Evolutionary conservation across 2,113 vertebrate species (phyloP).

Genomic region (Meriones unguiculatus): DNA sequence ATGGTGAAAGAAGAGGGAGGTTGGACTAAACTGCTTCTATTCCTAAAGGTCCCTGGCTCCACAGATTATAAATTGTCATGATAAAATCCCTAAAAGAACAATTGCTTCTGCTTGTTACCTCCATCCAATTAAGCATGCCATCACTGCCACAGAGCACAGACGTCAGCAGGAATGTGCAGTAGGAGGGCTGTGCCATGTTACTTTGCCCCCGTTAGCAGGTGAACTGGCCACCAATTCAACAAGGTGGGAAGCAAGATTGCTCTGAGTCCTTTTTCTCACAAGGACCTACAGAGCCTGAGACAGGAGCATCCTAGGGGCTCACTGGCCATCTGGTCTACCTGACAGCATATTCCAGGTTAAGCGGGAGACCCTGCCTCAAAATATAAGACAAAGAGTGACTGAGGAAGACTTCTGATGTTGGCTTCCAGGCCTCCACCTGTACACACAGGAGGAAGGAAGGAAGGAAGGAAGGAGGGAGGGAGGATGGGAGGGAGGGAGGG

Average conservation of each 20-base stretch:
- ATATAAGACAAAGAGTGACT: not conserved
- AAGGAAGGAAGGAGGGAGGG: not conserved
- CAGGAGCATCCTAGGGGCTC: not conserved
- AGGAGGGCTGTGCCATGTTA: rapidly evolving
- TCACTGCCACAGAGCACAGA: not conserved
- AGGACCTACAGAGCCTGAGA: not conserved
- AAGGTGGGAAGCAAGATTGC: rapidly evolving
- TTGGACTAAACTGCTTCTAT: not conserved
- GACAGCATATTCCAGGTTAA: not conserved
- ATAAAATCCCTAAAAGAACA: not conserved
- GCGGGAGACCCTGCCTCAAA: not conserved
- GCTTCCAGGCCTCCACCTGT: not conserved
- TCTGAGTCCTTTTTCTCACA: not conserved
- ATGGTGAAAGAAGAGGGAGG: not conserved
- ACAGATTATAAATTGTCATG: rapidly evolving
- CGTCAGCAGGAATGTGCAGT: rapidly evolving
- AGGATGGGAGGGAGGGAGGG: no score
- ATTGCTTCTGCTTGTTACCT: not conserved
- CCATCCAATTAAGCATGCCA: not conserved
- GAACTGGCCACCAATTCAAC: not conserved
- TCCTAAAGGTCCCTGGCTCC: not conserved
- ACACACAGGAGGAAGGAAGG: not conserved
- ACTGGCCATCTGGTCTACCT: not conserved
- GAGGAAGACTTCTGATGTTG: not conserved
- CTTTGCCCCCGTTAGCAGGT: not conserved